Evolutionary conservation across 2,888 invertebrate species (phyloP).

Genomic region (Hydraecia micacea): DNA sequence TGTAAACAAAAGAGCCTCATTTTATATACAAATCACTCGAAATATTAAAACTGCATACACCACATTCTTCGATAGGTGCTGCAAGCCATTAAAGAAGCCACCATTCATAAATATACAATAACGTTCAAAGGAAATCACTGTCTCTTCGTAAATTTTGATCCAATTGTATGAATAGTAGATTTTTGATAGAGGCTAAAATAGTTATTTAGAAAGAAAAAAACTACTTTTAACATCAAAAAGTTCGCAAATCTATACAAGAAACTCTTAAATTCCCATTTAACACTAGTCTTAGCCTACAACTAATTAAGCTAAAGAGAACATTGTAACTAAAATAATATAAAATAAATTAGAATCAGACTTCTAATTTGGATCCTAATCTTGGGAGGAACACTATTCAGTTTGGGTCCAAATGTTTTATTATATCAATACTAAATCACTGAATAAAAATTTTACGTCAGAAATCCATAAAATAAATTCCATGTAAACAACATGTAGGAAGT

Average conservation of each 20-base stretch:
- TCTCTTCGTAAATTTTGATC: slow-evolving; percentile 34
- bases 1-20: slow-evolving; percentile 67
- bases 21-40: slow-evolving; percentile 73
- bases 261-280: slow-evolving; percentile 67
- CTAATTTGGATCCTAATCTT: slow-evolving; percentile 85
- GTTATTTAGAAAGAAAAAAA: slow-evolving; percentile 21
- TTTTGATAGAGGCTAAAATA: slow-evolving; percentile 36
- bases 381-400: slow-evolving; percentile 79
- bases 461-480: slow-evolving; percentile 79
- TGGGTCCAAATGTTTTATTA: slow-evolving; percentile 75
- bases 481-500: slow-evolving; percentile 75
- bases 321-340: slow-evolving; percentile 66
- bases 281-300: slow-evolving; percentile 77
- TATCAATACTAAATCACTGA: slow-evolving; percentile 72
- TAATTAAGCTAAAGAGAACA: slow-evolving; percentile 76
- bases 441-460: slow-evolving; percentile 68
- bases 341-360: slow-evolving; percentile 90
- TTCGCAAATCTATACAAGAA: slow-evolving; percentile 70
- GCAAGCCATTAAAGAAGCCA: slow-evolving; percentile 30
- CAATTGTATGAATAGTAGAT: slow-evolving; percentile 31
- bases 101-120: slow-evolving; percentile 25
- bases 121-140: slow-evolving; percentile 15
- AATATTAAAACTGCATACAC: slow-evolving; percentile 40
- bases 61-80: slow-evolving; percentile 37
- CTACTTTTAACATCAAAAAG: slow-evolving; percentile 42